Evolutionary conservation across 2,113 vertebrate species (phyloP).

Genomic region (Neotragus pygmaeus): DNA sequence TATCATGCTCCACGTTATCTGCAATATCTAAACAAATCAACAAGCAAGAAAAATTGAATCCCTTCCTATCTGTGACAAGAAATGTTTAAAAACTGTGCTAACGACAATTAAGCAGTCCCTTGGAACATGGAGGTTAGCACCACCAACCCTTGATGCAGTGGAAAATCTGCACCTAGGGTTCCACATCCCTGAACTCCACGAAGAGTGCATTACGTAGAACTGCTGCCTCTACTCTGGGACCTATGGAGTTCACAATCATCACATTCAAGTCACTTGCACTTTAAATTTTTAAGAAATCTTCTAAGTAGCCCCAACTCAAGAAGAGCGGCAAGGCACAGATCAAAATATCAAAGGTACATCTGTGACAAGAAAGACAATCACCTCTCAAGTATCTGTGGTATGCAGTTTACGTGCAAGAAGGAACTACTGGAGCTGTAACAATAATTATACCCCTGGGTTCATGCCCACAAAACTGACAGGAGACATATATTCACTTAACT

Average conservation of each 20-base stretch:
- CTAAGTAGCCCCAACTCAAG: slow-evolving; percentile 2
- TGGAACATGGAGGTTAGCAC: not conserved
- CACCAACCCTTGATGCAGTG: not conserved
- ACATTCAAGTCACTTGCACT: not conserved
- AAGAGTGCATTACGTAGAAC: not conserved
- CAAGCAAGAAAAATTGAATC: not conserved
- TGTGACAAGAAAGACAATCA: not conserved
- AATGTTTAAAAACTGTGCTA: not conserved
- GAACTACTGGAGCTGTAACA: not conserved
- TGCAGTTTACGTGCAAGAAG: not conserved
- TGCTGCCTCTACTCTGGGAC: no score
- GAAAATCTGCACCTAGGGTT: not conserved
- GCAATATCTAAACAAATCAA: not conserved
- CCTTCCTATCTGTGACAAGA: not conserved
- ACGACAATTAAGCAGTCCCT: not conserved
- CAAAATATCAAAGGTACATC: not conserved
- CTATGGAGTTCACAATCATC: not conserved
- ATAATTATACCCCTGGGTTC: not conserved
- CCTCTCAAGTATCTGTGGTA: not conserved
- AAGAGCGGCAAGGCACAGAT: not conserved
- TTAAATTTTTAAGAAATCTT: slow-evolving; percentile 32
- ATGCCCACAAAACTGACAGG: not conserved
- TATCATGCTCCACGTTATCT: not conserved
- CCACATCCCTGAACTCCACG: not conserved
- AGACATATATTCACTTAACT: not conserved